Evolutionary conservation across 2,888 invertebrate genomes (phyloP).

Genomic region (Molorchus minor): DNA sequence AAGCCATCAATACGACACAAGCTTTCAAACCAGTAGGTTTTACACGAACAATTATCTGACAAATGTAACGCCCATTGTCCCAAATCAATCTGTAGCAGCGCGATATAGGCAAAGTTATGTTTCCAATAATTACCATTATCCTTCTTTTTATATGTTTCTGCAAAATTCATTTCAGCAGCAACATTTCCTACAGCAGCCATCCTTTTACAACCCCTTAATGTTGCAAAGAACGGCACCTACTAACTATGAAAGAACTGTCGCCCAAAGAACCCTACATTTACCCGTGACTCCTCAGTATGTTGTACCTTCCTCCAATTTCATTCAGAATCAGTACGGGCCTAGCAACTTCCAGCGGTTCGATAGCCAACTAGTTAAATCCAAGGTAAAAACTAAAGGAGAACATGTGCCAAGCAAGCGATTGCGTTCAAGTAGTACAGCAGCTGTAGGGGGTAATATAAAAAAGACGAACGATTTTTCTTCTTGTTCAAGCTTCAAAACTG

Average conservation of each 20-base stretch:
- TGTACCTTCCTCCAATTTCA: constrained; percentile 25
- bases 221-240: constrained; percentile 30
- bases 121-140: constrained; percentile 35
- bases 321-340: constrained; percentile 26
- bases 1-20: constrained; percentile 18
- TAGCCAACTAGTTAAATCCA: constrained; percentile 23
- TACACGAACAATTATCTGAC: constrained; percentile 31
- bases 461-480: constrained; percentile 26
- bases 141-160: constrained; percentile 36
- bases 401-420: constrained; percentile 24
- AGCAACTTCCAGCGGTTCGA: constrained; percentile 29
- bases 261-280: constrained; percentile 29
- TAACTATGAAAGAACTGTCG: constrained; percentile 27
- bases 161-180: constrained; percentile 37
- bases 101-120: constrained; percentile 30
- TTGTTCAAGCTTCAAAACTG: constrained; percentile 28
- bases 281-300: constrained; percentile 30
- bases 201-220: constrained; percentile 32
- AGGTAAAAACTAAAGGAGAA: constrained; percentile 29
- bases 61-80: constrained; percentile 18
- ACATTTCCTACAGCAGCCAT: constrained; percentile 32
- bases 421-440: constrained; percentile 16
- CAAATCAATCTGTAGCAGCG: constrained; percentile 20
- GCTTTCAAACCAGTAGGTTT: constrained; percentile 23
- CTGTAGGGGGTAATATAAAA: constrained; percentile 17